Base-by-base conservation (phyloP, 2,888 invertebrate genomes). In the Polymixis flavicincta region DNA sequence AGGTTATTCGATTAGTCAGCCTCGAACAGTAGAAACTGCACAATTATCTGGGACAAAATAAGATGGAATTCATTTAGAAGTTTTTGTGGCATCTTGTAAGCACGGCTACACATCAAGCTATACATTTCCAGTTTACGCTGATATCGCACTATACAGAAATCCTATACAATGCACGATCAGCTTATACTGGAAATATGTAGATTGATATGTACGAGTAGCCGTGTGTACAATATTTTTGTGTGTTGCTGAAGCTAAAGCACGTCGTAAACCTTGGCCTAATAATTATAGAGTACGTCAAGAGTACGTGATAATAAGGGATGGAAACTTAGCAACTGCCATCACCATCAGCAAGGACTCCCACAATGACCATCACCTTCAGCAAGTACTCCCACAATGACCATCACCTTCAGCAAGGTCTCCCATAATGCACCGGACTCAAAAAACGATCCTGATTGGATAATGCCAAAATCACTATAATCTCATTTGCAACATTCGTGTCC, bases 381-480 rank as follows among this genome's bases (percentile, higher is more conserved):
- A 42, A 11, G 9, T 1, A 42, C 9, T 42, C 8, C 42, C 42
- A 42, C 9, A 42, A 42, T 42, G 32, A 42, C 42, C 42, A 42
- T 42, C 42, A 45, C 42, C 11, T 45, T 45, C 11, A 11, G 6
- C 42, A 45, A 13, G 11, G 74, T 19, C 17, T 64, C 22, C 14
- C 11, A 19, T 32, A 63, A 45, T 57, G 19, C 5, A 45, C 17
- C n/a, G 25, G 69, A 45, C 50, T 59, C 60, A 28, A 14, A 7
- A 55, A 60, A 65, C 32, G 22, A 22, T 72, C 28, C 48, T 72
- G 17, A 50, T 73, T 54, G 65, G 54, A 73, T 80, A 72, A 79
- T 60, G 2, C 55, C 14, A 17, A 70, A 67, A 45, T 78, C 22
- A 42, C 28, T 50, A 55, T 11, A 37, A 55, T 17, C 25, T 57